Evolutionary conservation across 2,113 vertebrate genomes (phyloP).

Genomic region (Aegithalos caudatus): DNA sequence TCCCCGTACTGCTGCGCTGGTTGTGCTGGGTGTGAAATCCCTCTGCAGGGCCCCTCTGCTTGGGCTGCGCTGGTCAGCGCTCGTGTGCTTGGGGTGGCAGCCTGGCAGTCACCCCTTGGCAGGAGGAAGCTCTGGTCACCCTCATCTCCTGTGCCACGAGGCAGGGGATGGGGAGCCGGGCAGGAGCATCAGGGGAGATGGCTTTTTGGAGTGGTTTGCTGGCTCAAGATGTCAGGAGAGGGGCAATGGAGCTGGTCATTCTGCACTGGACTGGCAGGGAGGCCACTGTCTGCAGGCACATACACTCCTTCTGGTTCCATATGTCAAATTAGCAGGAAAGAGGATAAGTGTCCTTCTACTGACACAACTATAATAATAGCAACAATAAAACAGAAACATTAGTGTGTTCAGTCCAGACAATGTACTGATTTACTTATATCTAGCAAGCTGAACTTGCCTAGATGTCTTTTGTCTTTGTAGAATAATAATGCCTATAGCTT

Average conservation of each 20-base stretch:
- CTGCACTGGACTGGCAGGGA: not conserved
- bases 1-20: accelerated
- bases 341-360: not conserved
- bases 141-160: not conserved
- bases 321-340: not conserved
- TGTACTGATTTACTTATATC: not conserved
- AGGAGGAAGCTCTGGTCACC: not conserved
- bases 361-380: not conserved
- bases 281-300: not conserved
- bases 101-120: not conserved
- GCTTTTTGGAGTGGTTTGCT: not conserved
- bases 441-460: not conserved
- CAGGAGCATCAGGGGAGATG: not conserved
- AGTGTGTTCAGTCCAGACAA: not conserved
- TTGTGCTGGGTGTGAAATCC: not conserved
- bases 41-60: not conserved
- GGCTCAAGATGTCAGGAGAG: not conserved
- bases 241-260: not conserved
- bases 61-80: not conserved
- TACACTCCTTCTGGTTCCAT: not conserved
- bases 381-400: not conserved
- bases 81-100: not conserved
- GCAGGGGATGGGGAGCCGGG: not conserved
- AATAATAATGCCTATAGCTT: not conserved
- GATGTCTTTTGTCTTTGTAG: not conserved